A percentile compares a stretch with the other conserved stretches of the same genome.
phyloP scores from a whole-genome alignment of 2,888 invertebrate genomes.

The Criorhina ranunculi region DNA sequence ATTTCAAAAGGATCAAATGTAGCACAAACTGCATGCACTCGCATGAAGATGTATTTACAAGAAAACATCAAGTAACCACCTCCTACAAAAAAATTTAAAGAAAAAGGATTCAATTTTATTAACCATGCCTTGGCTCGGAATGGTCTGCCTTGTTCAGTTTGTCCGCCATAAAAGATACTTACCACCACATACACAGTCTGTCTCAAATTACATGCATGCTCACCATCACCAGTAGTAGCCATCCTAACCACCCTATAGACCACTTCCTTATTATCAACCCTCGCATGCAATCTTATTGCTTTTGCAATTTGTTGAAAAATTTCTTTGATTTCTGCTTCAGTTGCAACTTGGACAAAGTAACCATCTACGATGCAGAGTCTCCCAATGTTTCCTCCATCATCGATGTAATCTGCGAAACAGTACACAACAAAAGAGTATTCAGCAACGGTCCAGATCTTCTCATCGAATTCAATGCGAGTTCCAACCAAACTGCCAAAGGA shows the following conservation, averaged over 20 bases:
- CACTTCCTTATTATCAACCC: background rate
- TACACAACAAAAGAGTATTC: slow-evolving; percentile 90
- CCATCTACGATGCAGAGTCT: slow-evolving; percentile 92
- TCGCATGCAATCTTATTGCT: background rate
- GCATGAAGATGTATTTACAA: background rate
- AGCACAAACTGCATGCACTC: slow-evolving; percentile 1
- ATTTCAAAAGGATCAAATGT: background rate
- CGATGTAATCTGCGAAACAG: slow-evolving; percentile 92
- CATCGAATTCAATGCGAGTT: slow-evolving; percentile 94
- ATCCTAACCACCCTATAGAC: background rate
- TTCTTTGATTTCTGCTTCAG: slow-evolving; percentile 76
- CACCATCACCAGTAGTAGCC: too few species aligned
- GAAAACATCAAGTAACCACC: background rate
- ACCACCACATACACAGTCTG: background rate
- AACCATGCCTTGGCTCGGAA: slow-evolving; percentile 12
- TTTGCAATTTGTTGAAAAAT: slow-evolving; percentile 7
- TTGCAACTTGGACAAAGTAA: slow-evolving; percentile 89
- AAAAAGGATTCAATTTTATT: slow-evolving; percentile 16
- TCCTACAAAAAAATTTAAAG: background rate
- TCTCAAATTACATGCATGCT: background rate
- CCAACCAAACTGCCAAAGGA: slow-evolving; percentile 85
- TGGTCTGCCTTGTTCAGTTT: background rate
- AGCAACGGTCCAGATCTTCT: slow-evolving; percentile 93
- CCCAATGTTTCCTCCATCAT: slow-evolving; percentile 90
- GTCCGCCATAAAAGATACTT: background rate